Base-by-base conservation (phyloP, 2,888 invertebrate species). In the Cryptus viduatorius region DNA sequence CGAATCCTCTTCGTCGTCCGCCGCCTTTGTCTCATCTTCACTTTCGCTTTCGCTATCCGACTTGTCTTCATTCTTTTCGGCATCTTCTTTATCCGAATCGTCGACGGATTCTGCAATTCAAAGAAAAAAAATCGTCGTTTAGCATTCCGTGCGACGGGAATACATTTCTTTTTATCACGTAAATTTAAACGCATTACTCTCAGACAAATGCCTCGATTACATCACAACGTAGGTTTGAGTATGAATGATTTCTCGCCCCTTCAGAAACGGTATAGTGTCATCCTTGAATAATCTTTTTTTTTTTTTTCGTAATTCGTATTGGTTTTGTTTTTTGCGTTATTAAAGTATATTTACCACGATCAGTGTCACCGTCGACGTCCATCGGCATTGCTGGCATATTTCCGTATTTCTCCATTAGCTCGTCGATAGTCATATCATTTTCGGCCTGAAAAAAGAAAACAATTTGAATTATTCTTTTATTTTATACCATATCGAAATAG, bases 381-480 rank as follows among this genome's bases (percentile, higher is more conserved):
- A 89, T 94, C 89, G 89, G 93, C 89, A 90, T 91, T 8, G 92
- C 90, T n/a, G 94, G 89, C 84, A 94, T 87, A 88, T 91, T 93
- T 78, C 95, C 94, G 94, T 98, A 98, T 92, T 97, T 97, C 48
- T 96, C 96, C 89, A 96, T 94, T 73, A 98, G 94, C 91, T 98
- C 97, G 90, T 97, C 98, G 76, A 98, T 95, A 75, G 96, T 96
- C 95, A 98, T 96, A 93, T 97, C 97, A 92, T 97, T 97, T 91
- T 97, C 97, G 86, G 96, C 96, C 94, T 96, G 85, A 24, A 91
- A 89, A 77, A 84, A 29, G n/a, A 86, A 82, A 72, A 0, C 37
- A 48, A n/a, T 48, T 14, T 24, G 12, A 42, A 44, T 68, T 59
- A 29, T 59, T 29, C 4, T 2, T 19, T 4, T 3, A 31, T 68